Evolutionary conservation across 2,113 vertebrate genomes (phyloP).

Genomic region (Barbus barbus): DNA sequence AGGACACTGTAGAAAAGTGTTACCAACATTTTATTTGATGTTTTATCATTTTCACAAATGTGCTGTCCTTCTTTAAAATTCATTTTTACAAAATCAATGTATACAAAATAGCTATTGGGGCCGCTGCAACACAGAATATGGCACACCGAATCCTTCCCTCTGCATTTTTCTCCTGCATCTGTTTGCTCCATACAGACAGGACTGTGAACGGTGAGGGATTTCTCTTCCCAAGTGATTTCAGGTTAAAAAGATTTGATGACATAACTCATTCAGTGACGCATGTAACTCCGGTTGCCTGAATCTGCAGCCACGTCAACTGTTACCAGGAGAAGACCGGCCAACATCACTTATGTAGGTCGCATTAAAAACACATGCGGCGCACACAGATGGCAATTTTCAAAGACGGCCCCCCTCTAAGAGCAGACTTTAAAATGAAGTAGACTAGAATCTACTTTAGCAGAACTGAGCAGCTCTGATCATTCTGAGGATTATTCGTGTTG

Average conservation of each 20-base stretch:
- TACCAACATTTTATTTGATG: background rate
- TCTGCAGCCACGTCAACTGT: slow-evolving; percentile 73
- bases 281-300: slow-evolving; percentile 36
- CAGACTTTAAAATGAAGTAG: too few relatives aligned
- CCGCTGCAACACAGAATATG: background rate
- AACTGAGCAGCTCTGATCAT: slow-evolving; percentile 16
- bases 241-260: slow-evolving; percentile 62
- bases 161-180: background rate
- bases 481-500: slow-evolving; percentile 1
- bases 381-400: slow-evolving; percentile 21
- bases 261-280: slow-evolving; percentile 63
- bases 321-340: slow-evolving; percentile 71
- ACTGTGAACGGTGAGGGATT: slow-evolving; percentile 28
- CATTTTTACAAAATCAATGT: background rate
- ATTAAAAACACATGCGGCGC: slow-evolving; percentile 69
- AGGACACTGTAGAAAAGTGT: background rate
- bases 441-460: background rate
- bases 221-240: slow-evolving; percentile 23
- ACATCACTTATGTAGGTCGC: slow-evolving; percentile 74
- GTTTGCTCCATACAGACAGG: background rate
- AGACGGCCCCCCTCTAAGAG: background rate
- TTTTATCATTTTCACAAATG: background rate
- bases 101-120: background rate
- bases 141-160: background rate
- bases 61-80: background rate